Evolutionary conservation across 92 coral and sea anemone species (phyloP).

Genomic region (Montipora capitata): DNA sequence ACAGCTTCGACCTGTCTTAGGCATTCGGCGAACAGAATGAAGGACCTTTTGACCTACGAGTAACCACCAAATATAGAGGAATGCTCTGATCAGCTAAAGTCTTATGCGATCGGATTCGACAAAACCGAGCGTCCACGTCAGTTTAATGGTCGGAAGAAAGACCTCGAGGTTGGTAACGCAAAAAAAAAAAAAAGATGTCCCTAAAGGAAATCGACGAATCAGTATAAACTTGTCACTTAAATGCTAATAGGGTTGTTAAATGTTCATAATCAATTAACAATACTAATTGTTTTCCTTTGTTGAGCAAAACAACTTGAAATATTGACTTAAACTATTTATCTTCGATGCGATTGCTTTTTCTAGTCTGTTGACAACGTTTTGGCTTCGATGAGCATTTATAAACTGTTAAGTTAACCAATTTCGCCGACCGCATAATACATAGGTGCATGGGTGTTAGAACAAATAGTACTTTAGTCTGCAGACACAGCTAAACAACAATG

Average conservation of each 20-base stretch:
- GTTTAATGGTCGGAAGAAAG: not conserved
- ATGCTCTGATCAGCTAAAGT: conserved; percentile 28
- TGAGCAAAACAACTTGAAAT: not conserved
- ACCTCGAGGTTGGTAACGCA: conserved; percentile 18
- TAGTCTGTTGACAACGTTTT: not conserved
- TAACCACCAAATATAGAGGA: not conserved
- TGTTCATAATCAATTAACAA: conserved; percentile 22
- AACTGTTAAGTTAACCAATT: not conserved
- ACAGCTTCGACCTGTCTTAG: too few species aligned
- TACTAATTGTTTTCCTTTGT: conserved; percentile 2
- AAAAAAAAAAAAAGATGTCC: not conserved
- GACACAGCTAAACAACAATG: not conserved
- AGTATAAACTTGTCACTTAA: not conserved
- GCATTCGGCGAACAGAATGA: too few species aligned
- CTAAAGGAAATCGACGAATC: conserved; percentile 9
- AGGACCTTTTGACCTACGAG: not conserved
- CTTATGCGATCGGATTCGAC: not conserved
- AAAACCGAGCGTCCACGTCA: not conserved
- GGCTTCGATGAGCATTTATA: not conserved
- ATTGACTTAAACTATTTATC: not conserved
- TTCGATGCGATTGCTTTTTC: not conserved
- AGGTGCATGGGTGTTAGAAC: not conserved
- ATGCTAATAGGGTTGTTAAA: conserved; percentile 13
- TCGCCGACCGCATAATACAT: too few species aligned
- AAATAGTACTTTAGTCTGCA: conserved; percentile 10